A percentile compares a stretch with the other conserved stretches of the same genome.
phyloP scores from a whole-genome alignment of 1,140 invertebrate genomes.

The Chionoecetes opilio region DNA sequence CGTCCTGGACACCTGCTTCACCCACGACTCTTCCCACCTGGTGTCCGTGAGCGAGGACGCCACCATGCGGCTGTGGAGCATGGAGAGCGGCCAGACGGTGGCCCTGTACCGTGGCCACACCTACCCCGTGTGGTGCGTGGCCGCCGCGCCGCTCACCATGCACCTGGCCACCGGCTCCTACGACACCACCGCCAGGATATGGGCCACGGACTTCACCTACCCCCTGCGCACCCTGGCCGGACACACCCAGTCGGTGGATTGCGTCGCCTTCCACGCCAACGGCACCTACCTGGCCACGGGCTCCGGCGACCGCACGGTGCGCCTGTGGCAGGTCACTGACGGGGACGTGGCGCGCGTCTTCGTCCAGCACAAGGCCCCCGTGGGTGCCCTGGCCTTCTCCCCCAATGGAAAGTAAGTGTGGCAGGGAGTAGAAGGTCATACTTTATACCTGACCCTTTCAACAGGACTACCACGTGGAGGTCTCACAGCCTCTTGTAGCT shows the following conservation, averaged over 20 bases:
- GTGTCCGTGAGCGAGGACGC: conserved; percentile 81
- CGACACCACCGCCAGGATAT: conserved; percentile 93
- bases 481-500: too few species aligned
- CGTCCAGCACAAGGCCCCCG: conserved; percentile 76
- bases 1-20: conserved; percentile 77
- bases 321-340: conserved; percentile 89
- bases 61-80: conserved; percentile 80
- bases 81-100: conserved; percentile 76
- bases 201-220: conserved; percentile 92
- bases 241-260: conserved; percentile 92
- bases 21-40: conserved; percentile 76
- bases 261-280: conserved; percentile 93
- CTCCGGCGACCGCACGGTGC: conserved; percentile 90
- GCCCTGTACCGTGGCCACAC: conserved; percentile 84
- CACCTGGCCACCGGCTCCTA: conserved; percentile 88
- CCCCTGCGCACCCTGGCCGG: conserved; percentile 92
- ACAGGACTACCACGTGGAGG: too few species aligned
- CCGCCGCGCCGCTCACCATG: conserved; percentile 69
- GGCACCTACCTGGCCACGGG: conserved; percentile 91
- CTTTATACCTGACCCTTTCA: too few species aligned
- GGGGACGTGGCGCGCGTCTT: conserved; percentile 84
- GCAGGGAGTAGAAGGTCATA: too few species aligned
- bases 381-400: conserved; percentile 74
- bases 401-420: conserved; percentile 79
- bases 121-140: conserved; percentile 84